Percentiles rank a stretch among this genome's conserved stretches.
Evolutionary conservation across 2,797 vertebrate species (phyloP).

Genomic region (Malurus leucopterus): DNA sequence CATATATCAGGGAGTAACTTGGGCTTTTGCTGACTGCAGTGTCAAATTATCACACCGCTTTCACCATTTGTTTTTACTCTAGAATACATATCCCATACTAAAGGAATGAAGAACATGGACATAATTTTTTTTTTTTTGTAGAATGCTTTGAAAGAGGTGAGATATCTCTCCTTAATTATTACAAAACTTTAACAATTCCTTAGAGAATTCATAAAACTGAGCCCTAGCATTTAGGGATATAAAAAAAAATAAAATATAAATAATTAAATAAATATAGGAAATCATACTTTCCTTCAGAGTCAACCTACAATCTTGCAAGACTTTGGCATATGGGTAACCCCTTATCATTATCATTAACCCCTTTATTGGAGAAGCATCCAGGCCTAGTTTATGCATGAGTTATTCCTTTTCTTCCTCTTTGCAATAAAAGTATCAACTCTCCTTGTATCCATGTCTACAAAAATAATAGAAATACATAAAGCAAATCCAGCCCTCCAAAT

Average conservation of each 20-base stretch:
- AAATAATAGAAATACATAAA: not conserved
- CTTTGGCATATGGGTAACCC: not conserved
- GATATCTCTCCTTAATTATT: not conserved
- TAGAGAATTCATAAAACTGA: not conserved
- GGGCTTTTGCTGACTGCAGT: not conserved
- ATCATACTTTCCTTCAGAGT: not conserved
- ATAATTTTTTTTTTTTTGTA: not conserved
- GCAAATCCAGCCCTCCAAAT: rapidly evolving
- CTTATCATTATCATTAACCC: too few species aligned
- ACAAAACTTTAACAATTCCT: not conserved
- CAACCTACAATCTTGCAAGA: not conserved
- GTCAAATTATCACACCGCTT: not conserved
- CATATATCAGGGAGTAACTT: not conserved
- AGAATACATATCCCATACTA: not conserved
- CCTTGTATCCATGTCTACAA: not conserved
- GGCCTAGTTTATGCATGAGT: not conserved
- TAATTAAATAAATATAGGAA: not conserved
- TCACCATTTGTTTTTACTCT: not conserved
- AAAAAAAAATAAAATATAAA: not conserved
- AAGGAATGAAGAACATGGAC: not conserved
- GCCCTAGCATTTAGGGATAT: not conserved
- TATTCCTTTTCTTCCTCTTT: not conserved
- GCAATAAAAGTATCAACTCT: not conserved
- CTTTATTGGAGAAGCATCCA: not conserved
- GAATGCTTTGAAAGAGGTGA: not conserved